Conservation (phyloP, 2,888 invertebrate species). For the Hermaeophaga mercurialis region DNA sequence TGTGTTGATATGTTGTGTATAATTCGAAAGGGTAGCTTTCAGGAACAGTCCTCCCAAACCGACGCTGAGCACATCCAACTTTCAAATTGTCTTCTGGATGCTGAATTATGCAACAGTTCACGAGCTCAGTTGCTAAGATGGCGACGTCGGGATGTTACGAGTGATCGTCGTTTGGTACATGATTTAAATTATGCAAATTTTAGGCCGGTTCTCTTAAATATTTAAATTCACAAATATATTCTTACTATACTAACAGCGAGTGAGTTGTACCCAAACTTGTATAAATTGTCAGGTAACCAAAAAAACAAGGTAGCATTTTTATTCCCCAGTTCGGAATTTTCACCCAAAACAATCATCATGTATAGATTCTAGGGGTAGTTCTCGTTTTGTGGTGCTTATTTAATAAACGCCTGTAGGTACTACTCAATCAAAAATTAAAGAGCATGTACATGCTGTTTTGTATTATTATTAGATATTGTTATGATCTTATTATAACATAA, state of each 20-base stretch:
- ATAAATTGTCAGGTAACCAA: too few relatives aligned
- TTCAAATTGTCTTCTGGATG: constrained; percentile 14
- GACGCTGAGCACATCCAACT: constrained; percentile 11
- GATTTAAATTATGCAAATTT: constrained; percentile 2
- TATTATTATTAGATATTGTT: too few relatives aligned
- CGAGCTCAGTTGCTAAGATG: constrained; percentile 15
- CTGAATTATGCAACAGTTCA: constrained; percentile 20
- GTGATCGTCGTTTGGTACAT: constrained; percentile 2
- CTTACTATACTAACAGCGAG: background rate
- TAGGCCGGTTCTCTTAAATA: background rate
- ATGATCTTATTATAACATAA: too few relatives aligned
- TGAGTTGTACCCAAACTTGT: too few relatives aligned
- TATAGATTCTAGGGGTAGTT: too few relatives aligned
- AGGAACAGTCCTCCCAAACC: constrained; percentile 9
- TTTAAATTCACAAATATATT: background rate
- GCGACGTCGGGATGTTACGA: background rate
- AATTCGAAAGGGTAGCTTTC: constrained; percentile 17
- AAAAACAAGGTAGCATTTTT: too few relatives aligned
- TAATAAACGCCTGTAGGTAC: too few relatives aligned
- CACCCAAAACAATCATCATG: too few relatives aligned
- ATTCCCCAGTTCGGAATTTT: too few relatives aligned
- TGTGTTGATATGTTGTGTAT: constrained; percentile 17
- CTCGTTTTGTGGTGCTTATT: too few relatives aligned
- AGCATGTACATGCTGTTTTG: too few relatives aligned
- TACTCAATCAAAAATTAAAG: too few relatives aligned